phyloP scores from a whole-genome alignment of 2,113 vertebrate genomes.

The Chamaea fasciata region DNA sequence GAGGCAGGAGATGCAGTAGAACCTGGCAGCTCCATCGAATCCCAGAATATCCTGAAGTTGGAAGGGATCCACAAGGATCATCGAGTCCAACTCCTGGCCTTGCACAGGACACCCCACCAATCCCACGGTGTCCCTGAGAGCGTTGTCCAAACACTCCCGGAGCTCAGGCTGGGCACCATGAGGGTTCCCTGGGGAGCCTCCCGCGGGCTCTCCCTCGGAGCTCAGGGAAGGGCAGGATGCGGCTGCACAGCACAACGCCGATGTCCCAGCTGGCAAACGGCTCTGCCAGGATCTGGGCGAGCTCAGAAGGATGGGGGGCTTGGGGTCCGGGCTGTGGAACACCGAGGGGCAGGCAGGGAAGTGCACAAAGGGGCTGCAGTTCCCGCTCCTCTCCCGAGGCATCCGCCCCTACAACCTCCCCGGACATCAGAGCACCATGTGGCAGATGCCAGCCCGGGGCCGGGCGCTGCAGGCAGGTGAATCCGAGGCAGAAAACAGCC shows the following conservation, averaged over 20 bases:
- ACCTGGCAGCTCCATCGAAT: not conserved
- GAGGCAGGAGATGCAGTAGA: not conserved
- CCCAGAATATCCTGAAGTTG: not conserved
- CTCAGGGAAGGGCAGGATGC: not conserved
- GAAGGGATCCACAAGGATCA: not conserved
- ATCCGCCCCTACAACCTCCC: not conserved
- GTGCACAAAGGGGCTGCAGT: rapidly evolving
- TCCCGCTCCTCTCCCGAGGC: rapidly evolving
- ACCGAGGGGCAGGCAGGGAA: not conserved
- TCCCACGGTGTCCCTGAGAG: not conserved
- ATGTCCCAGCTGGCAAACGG: rapidly evolving
- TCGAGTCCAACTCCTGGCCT: not conserved
- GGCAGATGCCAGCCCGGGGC: rapidly evolving
- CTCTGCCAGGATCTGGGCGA: rapidly evolving
- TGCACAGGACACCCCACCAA: not conserved
- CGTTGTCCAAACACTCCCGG: rapidly evolving
- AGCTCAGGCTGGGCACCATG: not conserved
- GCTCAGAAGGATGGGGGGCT: not conserved
- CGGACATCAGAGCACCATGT: rapidly evolving
- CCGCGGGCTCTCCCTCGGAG: not conserved
- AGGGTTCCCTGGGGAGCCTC: not conserved
- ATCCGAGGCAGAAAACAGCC: rapidly evolving
- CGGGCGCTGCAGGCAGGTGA: rapidly evolving
- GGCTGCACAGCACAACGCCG: rapidly evolving
- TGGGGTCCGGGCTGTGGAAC: not conserved